phyloP scores from a whole-genome alignment of 2,113 vertebrate genomes.

The Paraplagusia blochii region DNA sequence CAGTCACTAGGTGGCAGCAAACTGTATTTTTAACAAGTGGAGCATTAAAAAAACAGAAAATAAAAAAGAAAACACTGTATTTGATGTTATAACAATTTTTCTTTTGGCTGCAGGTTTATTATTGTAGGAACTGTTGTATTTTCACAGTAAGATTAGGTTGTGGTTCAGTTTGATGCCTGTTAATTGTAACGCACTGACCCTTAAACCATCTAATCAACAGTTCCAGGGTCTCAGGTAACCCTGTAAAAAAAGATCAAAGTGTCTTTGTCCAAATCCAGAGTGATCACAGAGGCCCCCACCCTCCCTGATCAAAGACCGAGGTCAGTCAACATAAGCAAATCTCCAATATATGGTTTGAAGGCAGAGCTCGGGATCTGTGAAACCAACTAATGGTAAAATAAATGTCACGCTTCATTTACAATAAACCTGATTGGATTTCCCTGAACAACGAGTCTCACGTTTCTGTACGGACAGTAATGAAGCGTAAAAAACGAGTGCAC shows the following conservation, averaged over 20 bases:
- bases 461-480: conserved; percentile 6
- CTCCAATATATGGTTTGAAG: conserved; percentile 41
- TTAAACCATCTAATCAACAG: conserved; percentile 22
- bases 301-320: conserved; percentile 48
- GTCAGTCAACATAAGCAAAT: conserved; percentile 61
- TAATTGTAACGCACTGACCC: conserved; percentile 33
- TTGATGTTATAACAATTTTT: too few species aligned
- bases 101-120: not conserved
- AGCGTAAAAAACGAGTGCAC: conserved; percentile 3
- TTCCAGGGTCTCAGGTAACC: conserved; percentile 28
- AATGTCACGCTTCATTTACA: conserved; percentile 4
- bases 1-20: too few species aligned
- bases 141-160: conserved; percentile 1
- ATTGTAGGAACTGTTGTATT: not conserved
- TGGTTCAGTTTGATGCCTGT: conserved; percentile 15
- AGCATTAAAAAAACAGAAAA: too few species aligned
- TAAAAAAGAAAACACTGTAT: too few species aligned
- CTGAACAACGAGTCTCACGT: conserved; percentile 7
- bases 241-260: conserved; percentile 57
- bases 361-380: conserved; percentile 31
- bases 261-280: conserved; percentile 49
- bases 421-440: conserved; percentile 7
- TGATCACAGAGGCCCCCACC: conserved; percentile 48
- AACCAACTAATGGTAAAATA: conserved; percentile 25
- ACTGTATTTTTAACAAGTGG: too few species aligned